Conservation (phyloP, 2,888 invertebrate species). For the Dasypolia templi region DNA sequence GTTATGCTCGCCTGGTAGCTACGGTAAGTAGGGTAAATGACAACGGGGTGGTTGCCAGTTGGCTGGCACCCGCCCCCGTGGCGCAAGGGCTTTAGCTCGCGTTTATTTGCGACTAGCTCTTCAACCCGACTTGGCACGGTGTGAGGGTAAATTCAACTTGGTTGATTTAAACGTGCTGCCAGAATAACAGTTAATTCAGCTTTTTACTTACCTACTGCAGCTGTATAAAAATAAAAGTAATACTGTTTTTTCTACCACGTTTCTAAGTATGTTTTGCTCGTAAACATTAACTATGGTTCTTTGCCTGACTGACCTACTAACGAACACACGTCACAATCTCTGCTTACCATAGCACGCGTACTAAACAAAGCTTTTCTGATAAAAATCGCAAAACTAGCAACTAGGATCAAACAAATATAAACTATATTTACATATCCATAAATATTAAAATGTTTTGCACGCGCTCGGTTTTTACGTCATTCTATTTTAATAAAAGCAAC, state of each 20-base stretch:
- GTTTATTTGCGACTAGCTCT: slow-evolving; percentile 73
- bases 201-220: slow-evolving; percentile 53
- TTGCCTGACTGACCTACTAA: slow-evolving; percentile 71
- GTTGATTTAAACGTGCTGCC: slow-evolving; percentile 66
- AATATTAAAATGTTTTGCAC: slow-evolving; percentile 59
- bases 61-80: slow-evolving; percentile 73
- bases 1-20: slow-evolving; percentile 87
- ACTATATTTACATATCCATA: slow-evolving; percentile 48
- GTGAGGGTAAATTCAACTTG: slow-evolving; percentile 67
- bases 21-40: slow-evolving; percentile 87
- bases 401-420: slow-evolving; percentile 48
- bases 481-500: slow-evolving; percentile 66
- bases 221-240: slow-evolving; percentile 40
- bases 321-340: slow-evolving; percentile 61
- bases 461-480: slow-evolving; percentile 52
- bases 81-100: slow-evolving; percentile 72
- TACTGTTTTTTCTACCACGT: slow-evolving; percentile 18
- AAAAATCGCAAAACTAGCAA: slow-evolving; percentile 24
- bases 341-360: slow-evolving; percentile 56
- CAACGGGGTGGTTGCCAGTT: slow-evolving; percentile 80
- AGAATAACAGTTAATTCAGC: slow-evolving; percentile 59
- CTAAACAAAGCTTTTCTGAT: slow-evolving; percentile 43
- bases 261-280: slow-evolving; percentile 52
- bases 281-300: slow-evolving; percentile 43
- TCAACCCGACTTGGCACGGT: slow-evolving; percentile 76